Base-by-base conservation (phyloP, 2,888 invertebrate species). In the Lycocerus yunnanus region DNA sequence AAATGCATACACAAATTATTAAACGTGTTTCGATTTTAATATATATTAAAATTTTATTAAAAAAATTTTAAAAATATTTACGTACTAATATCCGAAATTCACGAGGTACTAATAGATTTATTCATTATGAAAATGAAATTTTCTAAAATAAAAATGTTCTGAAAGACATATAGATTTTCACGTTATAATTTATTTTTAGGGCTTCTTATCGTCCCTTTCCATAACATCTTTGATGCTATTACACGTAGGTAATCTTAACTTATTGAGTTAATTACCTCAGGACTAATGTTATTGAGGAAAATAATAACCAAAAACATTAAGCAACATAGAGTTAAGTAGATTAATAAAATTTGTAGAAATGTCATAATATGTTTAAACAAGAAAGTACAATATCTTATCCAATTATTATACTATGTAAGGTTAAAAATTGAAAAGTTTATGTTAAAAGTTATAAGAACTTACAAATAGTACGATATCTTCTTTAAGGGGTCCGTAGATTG, bases 401-500 rank as follows among this genome's bases (percentile, higher is more conserved):
- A 71, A 74, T 67, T 74, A 60, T 73, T 66, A 67, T 18, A 24
- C n/a, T n/a, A n/a, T n/a, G n/a, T 20, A 73, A 63, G 14, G 63
- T 70, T 71, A 71, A 61, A 74, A 74, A 74, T 63, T 67, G 14
- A 20, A 70, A 69, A 73, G 66, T 73, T 73, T 69, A 24, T 69
- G 69, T 73, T 69, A 73, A 73, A 59, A 69, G 73, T 59, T 63
- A 11, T 70, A 43, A 67, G n/a, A 43, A 87, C 89, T 87, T 85
- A 91, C 91, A 86, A 90, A 90, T 77, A 93, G 86, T 60, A 89
- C 88, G 27, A 93, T 86, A 68, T 90, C 88, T 80, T 91, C 90
- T 80, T 88, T 89, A 27, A 91, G 87, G 0, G 92, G 93, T 16
- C 93, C 93, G 15, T 89, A 88, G 60, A 92, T 90, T 77, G 88